phyloP scores from a whole-genome alignment of 2,888 invertebrate species.

The Campoletis raptor region DNA sequence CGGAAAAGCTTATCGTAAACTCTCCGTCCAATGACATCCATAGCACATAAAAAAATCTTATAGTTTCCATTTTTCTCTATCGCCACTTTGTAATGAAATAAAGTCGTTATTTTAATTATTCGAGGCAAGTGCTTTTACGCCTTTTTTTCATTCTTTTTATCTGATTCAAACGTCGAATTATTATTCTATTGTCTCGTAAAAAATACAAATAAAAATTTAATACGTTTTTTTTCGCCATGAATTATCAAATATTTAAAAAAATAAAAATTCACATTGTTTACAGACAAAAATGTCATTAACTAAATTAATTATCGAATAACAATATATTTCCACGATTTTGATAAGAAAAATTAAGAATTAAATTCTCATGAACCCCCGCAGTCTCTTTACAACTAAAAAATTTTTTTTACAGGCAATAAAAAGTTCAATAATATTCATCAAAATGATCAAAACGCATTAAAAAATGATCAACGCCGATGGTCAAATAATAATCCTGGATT shows the following conservation, averaged over 20 bases:
- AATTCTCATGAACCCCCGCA: neutral
- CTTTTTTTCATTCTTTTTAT: neutral
- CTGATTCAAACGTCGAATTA: neutral
- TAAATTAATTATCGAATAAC: neutral
- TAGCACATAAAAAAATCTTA: slow-evolving; percentile 3
- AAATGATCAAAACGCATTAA: slow-evolving; percentile 10
- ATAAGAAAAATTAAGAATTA: slow-evolving; percentile 69
- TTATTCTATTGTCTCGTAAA: neutral
- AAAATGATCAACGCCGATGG: slow-evolving; percentile 20
- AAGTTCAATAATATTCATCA: slow-evolving; percentile 9
- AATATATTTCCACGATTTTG: slow-evolving; percentile 79
- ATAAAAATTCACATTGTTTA: no score
- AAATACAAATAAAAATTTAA: neutral
- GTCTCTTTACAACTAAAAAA: neutral
- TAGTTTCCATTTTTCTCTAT: neutral
- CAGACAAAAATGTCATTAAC: no score
- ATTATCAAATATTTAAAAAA: neutral
- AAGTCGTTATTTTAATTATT: neutral
- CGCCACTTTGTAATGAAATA: neutral
- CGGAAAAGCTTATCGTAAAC: slow-evolving; percentile 1
- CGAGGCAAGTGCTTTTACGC: neutral
- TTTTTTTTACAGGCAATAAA: neutral
- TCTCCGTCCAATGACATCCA: slow-evolving; percentile 2
- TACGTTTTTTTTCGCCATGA: neutral
- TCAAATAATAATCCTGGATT: neutral